A percentile compares a stretch with the other conserved stretches of the same genome.
phyloP scores from a whole-genome alignment of 2,888 invertebrate species.

The Carcina quercana region DNA sequence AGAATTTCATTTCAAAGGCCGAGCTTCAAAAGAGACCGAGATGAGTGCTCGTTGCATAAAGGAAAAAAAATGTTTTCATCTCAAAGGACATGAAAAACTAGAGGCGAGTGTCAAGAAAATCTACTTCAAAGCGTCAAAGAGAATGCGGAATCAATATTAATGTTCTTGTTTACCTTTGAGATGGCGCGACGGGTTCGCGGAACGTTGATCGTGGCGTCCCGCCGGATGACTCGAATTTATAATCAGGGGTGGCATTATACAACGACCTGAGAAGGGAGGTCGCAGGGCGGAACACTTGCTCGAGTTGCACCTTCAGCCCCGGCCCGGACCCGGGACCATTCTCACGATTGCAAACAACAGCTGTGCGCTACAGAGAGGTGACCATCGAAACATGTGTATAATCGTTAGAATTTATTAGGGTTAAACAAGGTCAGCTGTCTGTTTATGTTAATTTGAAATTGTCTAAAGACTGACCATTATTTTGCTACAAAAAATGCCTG shows the following conservation, averaged over 20 bases:
- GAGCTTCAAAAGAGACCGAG: conserved; percentile 17
- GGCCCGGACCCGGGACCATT: conserved; percentile 31
- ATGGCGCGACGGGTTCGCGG: conserved; percentile 46
- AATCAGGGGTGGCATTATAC: conserved; percentile 59
- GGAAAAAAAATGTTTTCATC: conserved; percentile 37
- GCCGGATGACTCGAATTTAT: conserved; percentile 60
- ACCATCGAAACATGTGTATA: conserved; percentile 49
- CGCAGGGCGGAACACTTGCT: conserved; percentile 65
- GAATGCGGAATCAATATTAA: conserved; percentile 66
- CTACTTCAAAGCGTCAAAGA: conserved; percentile 58
- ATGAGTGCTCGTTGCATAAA: conserved; percentile 16
- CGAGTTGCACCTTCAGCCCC: conserved; percentile 54
- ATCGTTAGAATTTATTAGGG: conserved; percentile 67
- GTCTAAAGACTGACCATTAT: conserved; percentile 35
- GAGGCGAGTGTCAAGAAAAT: conserved; percentile 45
- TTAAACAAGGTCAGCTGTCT: conserved; percentile 54
- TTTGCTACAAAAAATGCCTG: conserved; percentile 35
- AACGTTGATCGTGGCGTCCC: conserved; percentile 42
- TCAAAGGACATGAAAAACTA: conserved; percentile 53
- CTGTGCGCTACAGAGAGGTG: conserved; percentile 43
- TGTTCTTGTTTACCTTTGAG: conserved; percentile 67
- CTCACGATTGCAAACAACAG: conserved; percentile 60
- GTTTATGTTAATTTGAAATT: conserved; percentile 48
- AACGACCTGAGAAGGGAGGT: conserved; percentile 51
- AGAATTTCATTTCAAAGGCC: conserved; percentile 33